phyloP scores from a whole-genome alignment of 1,140 invertebrate genomes.

The Scaptomyza hsui region DNA sequence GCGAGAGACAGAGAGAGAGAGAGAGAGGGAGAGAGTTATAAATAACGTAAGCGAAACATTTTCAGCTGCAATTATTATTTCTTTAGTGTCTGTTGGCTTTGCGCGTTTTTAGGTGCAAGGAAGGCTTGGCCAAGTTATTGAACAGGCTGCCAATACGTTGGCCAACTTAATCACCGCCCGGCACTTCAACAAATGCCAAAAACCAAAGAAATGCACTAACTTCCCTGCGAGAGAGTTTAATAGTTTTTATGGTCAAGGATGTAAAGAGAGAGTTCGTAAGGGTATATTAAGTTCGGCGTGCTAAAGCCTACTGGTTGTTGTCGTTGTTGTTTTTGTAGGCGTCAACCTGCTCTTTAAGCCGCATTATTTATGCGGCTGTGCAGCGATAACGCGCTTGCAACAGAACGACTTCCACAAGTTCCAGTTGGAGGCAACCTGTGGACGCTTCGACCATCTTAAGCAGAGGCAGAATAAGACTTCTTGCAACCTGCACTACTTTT shows the following conservation, averaged over 20 bases:
- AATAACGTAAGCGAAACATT: conserved; percentile 48
- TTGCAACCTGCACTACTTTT: conserved; percentile 77
- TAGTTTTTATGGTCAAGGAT: too few species aligned
- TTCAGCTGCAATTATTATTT: conserved; percentile 66
- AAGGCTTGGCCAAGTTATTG: conserved; percentile 60
- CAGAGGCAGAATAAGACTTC: background rate
- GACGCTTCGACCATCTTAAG: background rate
- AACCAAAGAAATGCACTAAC: conserved; percentile 46
- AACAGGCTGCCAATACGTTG: conserved; percentile 58
- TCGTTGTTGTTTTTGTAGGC: conserved; percentile 77
- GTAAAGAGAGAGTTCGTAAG: too few species aligned
- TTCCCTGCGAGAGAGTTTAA: too few species aligned
- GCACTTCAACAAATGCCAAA: conserved; percentile 77
- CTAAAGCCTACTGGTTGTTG: background rate
- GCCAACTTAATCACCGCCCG: conserved; percentile 73
- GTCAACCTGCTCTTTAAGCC: conserved; percentile 84
- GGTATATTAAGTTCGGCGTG: background rate
- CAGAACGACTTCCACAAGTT: conserved; percentile 49
- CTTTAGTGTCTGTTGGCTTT: background rate
- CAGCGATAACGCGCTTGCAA: conserved; percentile 83
- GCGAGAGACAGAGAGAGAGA: background rate
- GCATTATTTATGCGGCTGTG: conserved; percentile 84
- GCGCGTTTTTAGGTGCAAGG: conserved; percentile 18
- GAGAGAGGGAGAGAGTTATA: conserved; percentile 45
- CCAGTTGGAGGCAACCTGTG: conserved; percentile 26